Base-by-base conservation (phyloP, 1,140 invertebrate species). In the Cyrtorhinus lividipennis region DNA sequence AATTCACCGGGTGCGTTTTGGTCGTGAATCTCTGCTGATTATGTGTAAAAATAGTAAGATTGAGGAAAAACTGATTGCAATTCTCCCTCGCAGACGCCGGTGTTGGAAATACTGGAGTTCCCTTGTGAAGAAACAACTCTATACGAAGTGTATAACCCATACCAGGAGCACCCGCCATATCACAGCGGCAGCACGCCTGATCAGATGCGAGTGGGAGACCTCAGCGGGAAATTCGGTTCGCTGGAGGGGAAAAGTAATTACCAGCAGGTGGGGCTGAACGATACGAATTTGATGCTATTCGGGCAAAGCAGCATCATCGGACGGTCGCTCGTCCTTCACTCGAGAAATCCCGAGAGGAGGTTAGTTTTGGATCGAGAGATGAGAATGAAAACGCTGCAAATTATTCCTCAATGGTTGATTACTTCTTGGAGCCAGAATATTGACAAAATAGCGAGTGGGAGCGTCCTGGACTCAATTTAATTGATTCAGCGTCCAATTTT, bases 161-260 rank as follows among this genome's bases (percentile, higher is more conserved):
- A 66, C 57, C 56, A 66, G 25, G 62, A 61, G 59, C 18, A 2
- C 24, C n/a, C 56, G 25, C 45, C 23, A 25, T 44, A 25, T 24
- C 64, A 46, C 20, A 59, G 56, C 26, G 66, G 90, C 44, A 62
- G 90, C 44, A 90, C 85, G 0, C 80, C 80, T 15, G 91, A 95
- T 76, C 84, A 91, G 69, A 93, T 92, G 71, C 85, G 90, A 76
- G 80, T 93, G 68, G 93, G 93, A 0, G 90, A 95, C 73, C 73
- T 97, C 0, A 92, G 90, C 71, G 85, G 87, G 18, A 97, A 96
- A 76, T 92, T 90, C 73, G 93, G 92, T 0, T 76, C 78, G 1
- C 70, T 88, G 1, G 80, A 84, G 53, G n/a, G 61, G 12, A 77
- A 76, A 57, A 82, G 79, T 65, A 76, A 73, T 30, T 25, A 64